Conservation (phyloP, 1,140 invertebrate genomes). For the Platorchestia sp. region DNA sequence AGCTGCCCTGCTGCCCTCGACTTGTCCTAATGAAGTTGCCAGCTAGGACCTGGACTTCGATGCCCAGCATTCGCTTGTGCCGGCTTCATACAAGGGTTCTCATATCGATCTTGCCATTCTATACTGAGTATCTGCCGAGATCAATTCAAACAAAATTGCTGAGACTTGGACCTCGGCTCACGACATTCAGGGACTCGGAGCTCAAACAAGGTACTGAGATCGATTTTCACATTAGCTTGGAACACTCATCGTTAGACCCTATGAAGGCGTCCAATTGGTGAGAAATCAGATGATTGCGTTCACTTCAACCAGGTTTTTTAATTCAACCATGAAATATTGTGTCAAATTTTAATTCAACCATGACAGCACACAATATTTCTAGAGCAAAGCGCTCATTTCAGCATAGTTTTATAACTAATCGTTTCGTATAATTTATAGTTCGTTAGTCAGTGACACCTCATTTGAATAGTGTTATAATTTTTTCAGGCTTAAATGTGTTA, state of each 20-base stretch:
- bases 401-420: not conserved
- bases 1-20: not conserved
- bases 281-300: not conserved
- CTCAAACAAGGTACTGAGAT: not conserved
- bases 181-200: not conserved
- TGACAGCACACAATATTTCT: not conserved
- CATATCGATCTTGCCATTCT: not conserved
- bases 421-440: not conserved
- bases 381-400: not conserved
- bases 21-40: conserved; percentile 6
- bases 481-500: not conserved
- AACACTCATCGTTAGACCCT: not conserved
- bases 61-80: not conserved
- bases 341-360: not conserved
- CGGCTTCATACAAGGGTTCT: not conserved
- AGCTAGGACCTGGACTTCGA: not conserved
- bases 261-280: not conserved
- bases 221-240: not conserved
- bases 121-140: not conserved
- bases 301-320: not conserved
- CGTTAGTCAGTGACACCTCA: not conserved
- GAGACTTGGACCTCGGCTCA: not conserved
- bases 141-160: not conserved
- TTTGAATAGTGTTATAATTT: not conserved
- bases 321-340: not conserved